A percentile compares a stretch with the other conserved stretches of the same genome.
phyloP scores from a whole-genome alignment of 2,888 invertebrate genomes.

The Tetragnatha montana region DNA sequence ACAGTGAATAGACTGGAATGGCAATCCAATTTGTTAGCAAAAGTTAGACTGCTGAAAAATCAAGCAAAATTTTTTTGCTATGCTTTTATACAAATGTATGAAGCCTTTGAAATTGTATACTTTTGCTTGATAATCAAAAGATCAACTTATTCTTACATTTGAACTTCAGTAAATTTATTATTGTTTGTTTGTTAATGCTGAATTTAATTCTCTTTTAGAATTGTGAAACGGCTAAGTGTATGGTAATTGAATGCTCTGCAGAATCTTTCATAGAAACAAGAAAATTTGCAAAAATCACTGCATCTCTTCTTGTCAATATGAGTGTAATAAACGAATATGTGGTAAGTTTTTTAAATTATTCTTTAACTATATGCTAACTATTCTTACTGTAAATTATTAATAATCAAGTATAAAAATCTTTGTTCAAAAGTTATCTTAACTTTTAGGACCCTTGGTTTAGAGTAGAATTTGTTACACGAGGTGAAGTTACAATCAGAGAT shows the following conservation, averaged over 20 bases:
- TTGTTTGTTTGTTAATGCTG: too few species aligned
- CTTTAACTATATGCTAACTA: neutral
- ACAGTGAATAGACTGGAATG: too few species aligned
- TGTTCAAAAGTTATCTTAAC: neutral
- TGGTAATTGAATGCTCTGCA: slow-evolving; percentile 55
- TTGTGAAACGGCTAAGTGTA: slow-evolving; percentile 61
- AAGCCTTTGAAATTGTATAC: neutral
- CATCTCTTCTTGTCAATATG: slow-evolving; percentile 52
- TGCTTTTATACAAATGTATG: too few species aligned
- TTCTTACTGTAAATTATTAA: neutral
- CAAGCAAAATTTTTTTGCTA: too few species aligned
- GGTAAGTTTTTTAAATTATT: slow-evolving; percentile 46
- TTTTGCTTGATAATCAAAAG: neutral
- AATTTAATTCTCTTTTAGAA: slow-evolving; percentile 43
- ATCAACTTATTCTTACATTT: neutral
- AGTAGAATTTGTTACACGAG: slow-evolving; percentile 58
- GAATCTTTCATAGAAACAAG: slow-evolving; percentile 61
- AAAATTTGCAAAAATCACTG: slow-evolving; percentile 60
- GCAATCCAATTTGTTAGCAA: too few species aligned
- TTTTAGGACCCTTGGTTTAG: slow-evolving; percentile 63
- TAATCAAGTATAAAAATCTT: neutral
- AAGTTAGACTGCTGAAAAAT: too few species aligned
- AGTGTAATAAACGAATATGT: slow-evolving; percentile 33
- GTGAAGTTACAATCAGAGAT: slow-evolving; percentile 52
- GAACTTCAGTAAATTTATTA: too few species aligned